These are phyloP conservation scores for Drosophila asahinai DNA, from an alignment of 1,140 invertebrate genomes.

Conservation along the genomic window DNA sequence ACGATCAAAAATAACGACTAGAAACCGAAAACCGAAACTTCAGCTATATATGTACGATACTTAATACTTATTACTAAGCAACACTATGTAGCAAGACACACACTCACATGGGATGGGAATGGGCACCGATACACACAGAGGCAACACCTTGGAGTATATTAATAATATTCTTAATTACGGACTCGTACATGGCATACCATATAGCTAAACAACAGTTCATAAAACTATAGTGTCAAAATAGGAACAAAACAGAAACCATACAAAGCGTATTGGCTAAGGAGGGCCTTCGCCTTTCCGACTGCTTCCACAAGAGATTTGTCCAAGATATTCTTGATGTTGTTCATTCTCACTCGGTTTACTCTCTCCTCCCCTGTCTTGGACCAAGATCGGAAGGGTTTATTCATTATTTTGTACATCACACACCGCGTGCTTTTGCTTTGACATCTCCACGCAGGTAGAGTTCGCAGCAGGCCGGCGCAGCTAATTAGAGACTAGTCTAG, in stretches of 20 bases:
- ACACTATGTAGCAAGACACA: conserved; percentile 5
- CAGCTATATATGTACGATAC: conserved; percentile 52
- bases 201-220: conserved; percentile 36
- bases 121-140: not conserved
- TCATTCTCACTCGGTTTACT: conserved; percentile 3
- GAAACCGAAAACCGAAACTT: conserved; percentile 23
- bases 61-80: conserved; percentile 28
- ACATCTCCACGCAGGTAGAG: conserved; percentile 15
- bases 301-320: conserved; percentile 35
- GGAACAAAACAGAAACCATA: not conserved
- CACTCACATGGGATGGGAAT: conserved; percentile 2
- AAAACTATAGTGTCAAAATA: conserved; percentile 43
- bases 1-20: conserved; percentile 29
- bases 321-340: conserved; percentile 6
- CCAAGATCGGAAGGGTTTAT: conserved; percentile 12
- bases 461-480: conserved; percentile 43
- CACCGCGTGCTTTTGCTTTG: conserved; percentile 18
- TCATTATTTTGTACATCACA: not conserved
- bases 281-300: conserved; percentile 21
- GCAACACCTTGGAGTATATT: conserved; percentile 19
- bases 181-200: conserved; percentile 18
- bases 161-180: conserved; percentile 13
- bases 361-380: conserved; percentile 17
- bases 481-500: conserved; percentile 12
- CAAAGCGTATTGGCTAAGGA: conserved; percentile 11